phyloP scores from a whole-genome alignment of 2,888 invertebrate species.

The Ecdyonurus torrentis region DNA sequence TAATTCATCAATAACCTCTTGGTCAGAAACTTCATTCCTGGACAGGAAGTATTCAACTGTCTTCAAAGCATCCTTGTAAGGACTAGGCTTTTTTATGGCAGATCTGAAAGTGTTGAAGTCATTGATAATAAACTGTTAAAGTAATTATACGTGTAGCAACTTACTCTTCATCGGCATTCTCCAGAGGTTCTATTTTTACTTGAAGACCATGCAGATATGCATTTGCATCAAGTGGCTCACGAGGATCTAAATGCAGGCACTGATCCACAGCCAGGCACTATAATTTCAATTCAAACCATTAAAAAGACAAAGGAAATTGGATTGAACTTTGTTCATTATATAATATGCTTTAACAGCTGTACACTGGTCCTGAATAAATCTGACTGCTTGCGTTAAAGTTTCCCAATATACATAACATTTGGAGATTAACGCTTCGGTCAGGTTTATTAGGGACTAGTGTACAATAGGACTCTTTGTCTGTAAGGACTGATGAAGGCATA shows the following conservation, averaged over 20 bases:
- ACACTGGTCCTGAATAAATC: too few relatives aligned
- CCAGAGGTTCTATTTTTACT: constrained; percentile 33
- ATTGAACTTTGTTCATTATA: too few relatives aligned
- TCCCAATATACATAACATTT: too few relatives aligned
- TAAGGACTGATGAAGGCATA: too few relatives aligned
- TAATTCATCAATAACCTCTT: constrained; percentile 33
- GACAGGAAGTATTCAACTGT: constrained; percentile 32
- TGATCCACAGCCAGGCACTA: constrained; percentile 40
- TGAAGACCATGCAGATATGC: constrained; percentile 33
- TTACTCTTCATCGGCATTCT: constrained; percentile 29
- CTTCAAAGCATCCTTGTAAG: constrained; percentile 36
- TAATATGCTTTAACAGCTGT: too few relatives aligned
- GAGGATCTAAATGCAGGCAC: constrained; percentile 29
- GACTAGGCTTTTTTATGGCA: constrained; percentile 25
- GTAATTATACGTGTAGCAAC: constrained; percentile 9
- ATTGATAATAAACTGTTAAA: not conserved
- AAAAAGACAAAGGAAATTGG: too few relatives aligned
- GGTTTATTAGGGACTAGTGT: too few relatives aligned
- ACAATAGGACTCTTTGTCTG: too few relatives aligned
- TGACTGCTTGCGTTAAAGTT: too few relatives aligned
- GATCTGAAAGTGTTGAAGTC: constrained; percentile 18
- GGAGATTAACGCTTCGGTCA: too few relatives aligned
- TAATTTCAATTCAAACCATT: too few relatives aligned
- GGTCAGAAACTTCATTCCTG: constrained; percentile 26
- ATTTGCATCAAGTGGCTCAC: constrained; percentile 28